A percentile compares a stretch with the other conserved stretches of the same genome.
Evolutionary conservation across 2,113 vertebrate genomes (phyloP).

Genomic region (Okapia johnstoni): DNA sequence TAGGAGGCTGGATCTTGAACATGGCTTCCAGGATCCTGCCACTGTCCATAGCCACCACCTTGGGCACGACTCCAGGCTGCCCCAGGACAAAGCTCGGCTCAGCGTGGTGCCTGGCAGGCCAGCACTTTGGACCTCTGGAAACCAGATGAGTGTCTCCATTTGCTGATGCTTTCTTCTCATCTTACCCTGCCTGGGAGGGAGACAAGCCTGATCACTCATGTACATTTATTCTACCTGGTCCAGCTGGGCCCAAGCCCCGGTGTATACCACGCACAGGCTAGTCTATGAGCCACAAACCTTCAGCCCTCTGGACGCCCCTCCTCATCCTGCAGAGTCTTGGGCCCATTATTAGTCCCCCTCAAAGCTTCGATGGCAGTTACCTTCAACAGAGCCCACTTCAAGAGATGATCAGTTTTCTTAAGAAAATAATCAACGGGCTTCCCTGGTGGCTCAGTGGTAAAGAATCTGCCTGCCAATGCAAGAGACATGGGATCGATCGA

Average conservation of each 20-base stretch:
- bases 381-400: background rate
- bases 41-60: accelerated
- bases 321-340: background rate
- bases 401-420: background rate
- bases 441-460: background rate
- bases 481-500: background rate
- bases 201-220: accelerated
- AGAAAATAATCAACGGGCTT: background rate
- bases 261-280: background rate
- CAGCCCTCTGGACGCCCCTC: background rate
- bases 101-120: background rate
- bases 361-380: accelerated
- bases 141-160: background rate
- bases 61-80: background rate
- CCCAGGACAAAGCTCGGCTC: background rate
- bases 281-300: background rate
- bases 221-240: accelerated
- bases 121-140: background rate
- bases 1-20: background rate
- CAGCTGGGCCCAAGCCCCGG: accelerated
- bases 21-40: background rate
- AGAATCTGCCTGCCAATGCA: background rate
- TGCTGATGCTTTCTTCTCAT: background rate
- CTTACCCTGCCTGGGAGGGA: background rate
- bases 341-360: background rate